Conservation (phyloP, 2,888 invertebrate genomes). For the Acholoe squamosa region DNA sequence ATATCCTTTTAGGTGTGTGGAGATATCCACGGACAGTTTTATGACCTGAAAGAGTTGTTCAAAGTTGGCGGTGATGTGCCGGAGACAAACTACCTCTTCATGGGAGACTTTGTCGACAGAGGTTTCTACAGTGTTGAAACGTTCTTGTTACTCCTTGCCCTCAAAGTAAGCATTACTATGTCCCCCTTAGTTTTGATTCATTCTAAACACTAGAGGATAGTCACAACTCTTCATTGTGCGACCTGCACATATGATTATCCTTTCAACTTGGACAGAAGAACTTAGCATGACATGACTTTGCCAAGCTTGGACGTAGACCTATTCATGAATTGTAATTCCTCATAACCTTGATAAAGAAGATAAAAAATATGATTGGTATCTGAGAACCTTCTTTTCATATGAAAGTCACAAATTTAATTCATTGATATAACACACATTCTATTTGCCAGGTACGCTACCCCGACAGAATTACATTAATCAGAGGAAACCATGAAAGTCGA, state of each 20-base stretch:
- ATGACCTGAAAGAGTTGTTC: conserved; percentile 90
- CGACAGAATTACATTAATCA: conserved; percentile 93
- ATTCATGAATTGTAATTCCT: too few species aligned
- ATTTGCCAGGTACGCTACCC: conserved; percentile 86
- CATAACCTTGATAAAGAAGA: too few species aligned
- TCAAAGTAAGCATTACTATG: conserved; percentile 89
- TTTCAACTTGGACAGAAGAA: too few species aligned
- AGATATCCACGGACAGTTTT: conserved; percentile 99
- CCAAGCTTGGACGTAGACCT: too few species aligned
- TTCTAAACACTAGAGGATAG: too few species aligned
- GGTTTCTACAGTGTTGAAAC: conserved; percentile 99
- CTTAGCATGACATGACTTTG: too few species aligned
- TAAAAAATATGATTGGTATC: not conserved
- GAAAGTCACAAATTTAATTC: too few species aligned
- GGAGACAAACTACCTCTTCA: conserved; percentile 99
- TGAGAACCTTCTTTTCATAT: too few species aligned
- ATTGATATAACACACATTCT: not conserved
- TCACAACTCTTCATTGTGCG: too few species aligned
- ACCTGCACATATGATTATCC: not conserved
- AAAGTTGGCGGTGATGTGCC: conserved; percentile 99
- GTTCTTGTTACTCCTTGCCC: conserved; percentile 95
- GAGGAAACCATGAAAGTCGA: conserved; percentile 99
- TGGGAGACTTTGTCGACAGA: conserved; percentile 99
- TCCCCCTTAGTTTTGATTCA: too few species aligned
- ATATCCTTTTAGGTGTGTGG: conserved; percentile 93